Evolutionary conservation across 2,113 vertebrate species (phyloP).

Genomic region (Sapayoa aenigma): DNA sequence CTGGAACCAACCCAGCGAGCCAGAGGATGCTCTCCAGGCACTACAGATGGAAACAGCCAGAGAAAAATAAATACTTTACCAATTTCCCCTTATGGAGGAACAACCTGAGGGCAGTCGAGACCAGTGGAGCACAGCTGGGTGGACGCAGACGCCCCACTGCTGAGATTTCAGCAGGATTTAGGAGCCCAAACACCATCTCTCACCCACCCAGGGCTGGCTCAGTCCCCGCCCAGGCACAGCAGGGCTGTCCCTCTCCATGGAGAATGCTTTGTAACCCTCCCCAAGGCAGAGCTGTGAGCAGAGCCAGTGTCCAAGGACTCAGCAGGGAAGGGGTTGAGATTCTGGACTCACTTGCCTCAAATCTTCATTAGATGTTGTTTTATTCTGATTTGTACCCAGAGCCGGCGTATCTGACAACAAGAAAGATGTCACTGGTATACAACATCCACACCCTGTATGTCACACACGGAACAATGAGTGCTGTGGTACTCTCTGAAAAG

Average conservation of each 20-base stretch:
- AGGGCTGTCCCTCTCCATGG: neutral
- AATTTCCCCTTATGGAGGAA: neutral
- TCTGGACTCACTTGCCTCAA: neutral
- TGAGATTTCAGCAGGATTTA: neutral
- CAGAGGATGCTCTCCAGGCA: neutral
- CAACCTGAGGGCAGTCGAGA: neutral
- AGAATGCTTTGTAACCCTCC: neutral
- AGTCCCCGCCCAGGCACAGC: neutral
- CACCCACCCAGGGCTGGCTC: neutral
- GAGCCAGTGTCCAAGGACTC: neutral
- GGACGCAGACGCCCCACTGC: neutral
- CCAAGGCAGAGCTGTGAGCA: neutral
- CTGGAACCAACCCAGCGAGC: neutral
- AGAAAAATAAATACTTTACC: slow-evolving; percentile 14
- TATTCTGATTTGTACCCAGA: neutral
- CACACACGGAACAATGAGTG: neutral
- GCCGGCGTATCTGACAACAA: neutral
- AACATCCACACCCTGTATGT: neutral
- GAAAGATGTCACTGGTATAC: neutral
- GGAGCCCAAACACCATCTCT: neutral
- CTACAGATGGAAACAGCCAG: neutral
- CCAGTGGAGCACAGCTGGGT: neutral
- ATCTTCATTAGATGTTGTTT: neutral
- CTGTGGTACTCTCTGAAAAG: neutral
- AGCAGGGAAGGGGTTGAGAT: neutral